Base-by-base conservation (phyloP, 64 coral and sea anemone species). In the Cladopsammia gracilis region DNA sequence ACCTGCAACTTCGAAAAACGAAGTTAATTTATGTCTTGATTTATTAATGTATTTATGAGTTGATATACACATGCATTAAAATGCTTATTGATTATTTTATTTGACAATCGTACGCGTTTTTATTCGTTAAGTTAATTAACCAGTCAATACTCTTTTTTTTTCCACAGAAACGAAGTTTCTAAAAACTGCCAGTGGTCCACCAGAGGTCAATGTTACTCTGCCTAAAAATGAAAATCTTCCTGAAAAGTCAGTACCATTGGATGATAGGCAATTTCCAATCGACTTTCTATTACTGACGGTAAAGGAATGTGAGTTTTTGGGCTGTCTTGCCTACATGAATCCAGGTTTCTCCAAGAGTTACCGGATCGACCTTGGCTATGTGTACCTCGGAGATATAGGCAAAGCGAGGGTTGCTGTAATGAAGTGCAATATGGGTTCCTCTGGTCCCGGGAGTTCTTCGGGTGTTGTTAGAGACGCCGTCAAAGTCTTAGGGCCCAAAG, bases 271-370 rank as follows among this genome's bases (percentile, higher is more conserved):
- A 16, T 46, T 52, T 2, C 83, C 83, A 2, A 52, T 72, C 20
- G 83, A 86, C 23, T 16, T 86, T 69, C 5, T 86, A 16, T 57
- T 86, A 19, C n/a, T 86, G 19, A 86, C 83, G 0, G 83, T 70
- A 1, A 70, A 86, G 25, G 83, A 86, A 0, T 86, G 47, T 7
- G 83, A 86, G 65, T 86, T 86, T 51, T 53, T 51, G 3, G 51
- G 46, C 45, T 86, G 83, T 22, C 66, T 68, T 23, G 10, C n/a
- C 19, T 23, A 49, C 43, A 11, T 85, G 7, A 85, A 83, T 18
- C 45, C 51, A 10, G 47, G 25, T 48, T 70, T 50, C 43, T 61
- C 22, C 9, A 52, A 22, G 6, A 85, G 61, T 24, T 68, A 68
- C 25, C 2, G 7, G 3, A 20, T 0, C 14, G 4, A 3, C 15